phyloP scores from a whole-genome alignment of 2,113 vertebrate species.

The Mormyrus iriodes region DNA sequence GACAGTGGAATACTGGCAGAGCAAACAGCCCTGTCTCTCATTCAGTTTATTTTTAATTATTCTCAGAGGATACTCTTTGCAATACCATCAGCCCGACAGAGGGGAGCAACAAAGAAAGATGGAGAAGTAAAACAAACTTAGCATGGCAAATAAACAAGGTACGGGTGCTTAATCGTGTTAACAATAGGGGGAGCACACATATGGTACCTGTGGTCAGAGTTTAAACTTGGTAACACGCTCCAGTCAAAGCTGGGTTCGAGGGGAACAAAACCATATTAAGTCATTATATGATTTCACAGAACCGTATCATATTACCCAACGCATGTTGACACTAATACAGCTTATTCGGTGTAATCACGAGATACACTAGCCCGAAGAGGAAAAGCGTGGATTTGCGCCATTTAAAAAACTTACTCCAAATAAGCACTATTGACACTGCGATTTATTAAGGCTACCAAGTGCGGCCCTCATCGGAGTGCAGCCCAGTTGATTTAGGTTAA shows the following conservation, averaged over 20 bases:
- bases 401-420: background rate
- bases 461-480: background rate
- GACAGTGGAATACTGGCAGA: background rate
- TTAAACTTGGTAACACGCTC: background rate
- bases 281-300: background rate
- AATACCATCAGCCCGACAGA: background rate
- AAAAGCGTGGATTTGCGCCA: background rate
- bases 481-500: background rate
- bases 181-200: background rate
- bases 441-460: background rate
- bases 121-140: background rate
- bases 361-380: background rate
- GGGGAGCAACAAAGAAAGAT: background rate
- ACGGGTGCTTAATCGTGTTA: background rate
- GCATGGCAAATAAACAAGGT: background rate
- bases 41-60: slow-evolving; percentile 9
- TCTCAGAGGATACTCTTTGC: background rate
- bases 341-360: background rate
- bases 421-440: background rate
- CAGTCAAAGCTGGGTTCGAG: background rate
- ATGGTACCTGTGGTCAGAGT: background rate
- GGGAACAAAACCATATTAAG: background rate
- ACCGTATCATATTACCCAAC: background rate
- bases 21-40: slow-evolving; percentile 1
- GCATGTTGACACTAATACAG: background rate